phyloP scores from a whole-genome alignment of 2,888 invertebrate genomes.

The Molanna angustata region DNA sequence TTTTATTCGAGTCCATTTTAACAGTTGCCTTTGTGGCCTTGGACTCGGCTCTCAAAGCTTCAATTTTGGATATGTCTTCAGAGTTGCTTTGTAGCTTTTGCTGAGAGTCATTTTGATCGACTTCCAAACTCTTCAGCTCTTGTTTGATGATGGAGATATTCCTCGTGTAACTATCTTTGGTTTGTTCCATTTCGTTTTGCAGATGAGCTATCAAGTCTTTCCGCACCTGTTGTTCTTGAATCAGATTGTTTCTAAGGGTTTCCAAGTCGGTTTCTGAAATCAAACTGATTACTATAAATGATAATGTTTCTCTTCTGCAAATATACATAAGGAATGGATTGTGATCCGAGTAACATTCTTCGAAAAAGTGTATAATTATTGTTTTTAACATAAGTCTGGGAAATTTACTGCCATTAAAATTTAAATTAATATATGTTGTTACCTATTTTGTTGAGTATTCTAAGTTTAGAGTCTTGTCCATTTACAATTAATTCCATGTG shows the following conservation, averaged over 20 bases:
- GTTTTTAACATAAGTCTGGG: no score
- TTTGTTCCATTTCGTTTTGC: slow-evolving; percentile 37
- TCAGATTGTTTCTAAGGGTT: slow-evolving; percentile 22
- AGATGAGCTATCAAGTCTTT: slow-evolving; percentile 34
- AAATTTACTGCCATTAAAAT: background rate
- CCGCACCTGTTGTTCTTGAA: slow-evolving; percentile 26
- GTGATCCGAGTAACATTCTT: no score
- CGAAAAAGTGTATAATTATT: no score
- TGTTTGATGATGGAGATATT: slow-evolving; percentile 46
- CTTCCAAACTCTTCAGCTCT: slow-evolving; percentile 39
- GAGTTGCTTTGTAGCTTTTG: slow-evolving; percentile 37
- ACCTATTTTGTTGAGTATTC: slow-evolving; percentile 26
- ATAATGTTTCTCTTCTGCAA: no score
- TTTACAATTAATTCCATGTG: slow-evolving; percentile 31
- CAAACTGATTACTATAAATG: no score
- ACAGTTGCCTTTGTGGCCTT: slow-evolving; percentile 51
- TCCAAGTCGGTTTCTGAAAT: slow-evolving; percentile 32
- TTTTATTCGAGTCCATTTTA: slow-evolving; percentile 51
- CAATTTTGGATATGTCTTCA: slow-evolving; percentile 48
- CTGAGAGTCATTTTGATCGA: slow-evolving; percentile 35
- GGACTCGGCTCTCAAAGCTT: slow-evolving; percentile 49
- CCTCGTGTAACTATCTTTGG: slow-evolving; percentile 40
- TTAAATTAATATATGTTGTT: background rate
- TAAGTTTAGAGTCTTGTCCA: slow-evolving; percentile 27
- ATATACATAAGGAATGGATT: no score